A percentile compares a stretch with the other conserved stretches of the same genome.
These are phyloP conservation scores for Andrena flavipes DNA, from an alignment of 2,888 invertebrate genomes.

Conservation along the genomic window DNA sequence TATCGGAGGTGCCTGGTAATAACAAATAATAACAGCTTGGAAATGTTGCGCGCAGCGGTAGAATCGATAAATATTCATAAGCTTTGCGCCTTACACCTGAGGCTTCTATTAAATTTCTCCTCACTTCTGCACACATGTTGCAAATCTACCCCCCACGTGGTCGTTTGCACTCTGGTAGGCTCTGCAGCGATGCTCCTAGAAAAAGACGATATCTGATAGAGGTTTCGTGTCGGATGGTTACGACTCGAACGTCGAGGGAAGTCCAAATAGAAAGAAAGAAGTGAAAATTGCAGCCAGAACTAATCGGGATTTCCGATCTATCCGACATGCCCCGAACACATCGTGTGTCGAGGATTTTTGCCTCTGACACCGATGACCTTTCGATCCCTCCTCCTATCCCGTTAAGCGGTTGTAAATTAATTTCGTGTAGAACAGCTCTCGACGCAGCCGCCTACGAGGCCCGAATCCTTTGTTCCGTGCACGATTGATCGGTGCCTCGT, in stretches of 20 bases:
- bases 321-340: not conserved
- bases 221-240: not conserved
- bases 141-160: constrained; percentile 7
- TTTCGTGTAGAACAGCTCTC: constrained; percentile 48
- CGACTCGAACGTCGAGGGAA: not conserved
- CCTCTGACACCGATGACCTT: constrained; percentile 54
- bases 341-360: constrained; percentile 24
- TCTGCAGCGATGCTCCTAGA: not conserved
- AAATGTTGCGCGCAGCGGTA: not conserved
- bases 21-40: constrained; percentile 5
- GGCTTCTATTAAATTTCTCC: constrained; percentile 36
- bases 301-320: constrained; percentile 21
- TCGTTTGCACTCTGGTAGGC: not conserved
- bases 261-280: not conserved
- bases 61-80: constrained; percentile 12
- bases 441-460: constrained; percentile 49
- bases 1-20: not conserved
- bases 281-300: constrained; percentile 2
- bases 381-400: constrained; percentile 58
- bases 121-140: not conserved
- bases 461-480: constrained; percentile 58
- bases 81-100: constrained; percentile 1
- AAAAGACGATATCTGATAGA: constrained; percentile 3
- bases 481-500: constrained; percentile 56
- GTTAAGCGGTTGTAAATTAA: constrained; percentile 63